Conservation (phyloP, 2,888 invertebrate species). For the Norana najaformis region DNA sequence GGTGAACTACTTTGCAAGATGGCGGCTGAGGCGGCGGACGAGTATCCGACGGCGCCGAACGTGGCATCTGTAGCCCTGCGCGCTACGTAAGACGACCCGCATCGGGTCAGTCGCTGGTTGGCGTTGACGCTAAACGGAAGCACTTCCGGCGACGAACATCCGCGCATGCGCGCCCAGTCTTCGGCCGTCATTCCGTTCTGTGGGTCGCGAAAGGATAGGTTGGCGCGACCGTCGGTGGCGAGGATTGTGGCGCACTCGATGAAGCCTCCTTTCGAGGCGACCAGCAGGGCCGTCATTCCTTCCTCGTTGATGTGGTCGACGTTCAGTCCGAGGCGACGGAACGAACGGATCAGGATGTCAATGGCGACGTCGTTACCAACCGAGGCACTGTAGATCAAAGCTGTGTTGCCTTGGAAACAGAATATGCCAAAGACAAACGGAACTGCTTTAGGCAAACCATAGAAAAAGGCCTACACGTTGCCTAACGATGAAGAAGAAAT, state of each 20-base stretch:
- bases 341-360: conserved; percentile 55
- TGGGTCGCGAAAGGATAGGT: conserved; percentile 50
- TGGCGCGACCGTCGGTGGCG: conserved; percentile 55
- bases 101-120: neutral
- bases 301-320: conserved; percentile 57
- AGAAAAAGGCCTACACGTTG: neutral
- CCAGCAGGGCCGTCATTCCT: conserved; percentile 56
- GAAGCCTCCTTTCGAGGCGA: conserved; percentile 55
- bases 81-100: conserved; percentile 7
- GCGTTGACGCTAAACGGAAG: neutral
- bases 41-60: neutral
- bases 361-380: conserved; percentile 58
- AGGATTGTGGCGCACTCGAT: conserved; percentile 57
- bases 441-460: neutral
- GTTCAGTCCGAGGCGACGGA: conserved; percentile 56
- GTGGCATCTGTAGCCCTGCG: neutral
- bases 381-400: conserved; percentile 56
- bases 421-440: neutral
- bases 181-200: conserved; percentile 50
- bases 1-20: neutral
- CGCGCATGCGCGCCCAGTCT: conserved; percentile 51
- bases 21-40: neutral
- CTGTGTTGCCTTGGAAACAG: conserved; percentile 54
- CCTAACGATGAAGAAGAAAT: too few species aligned
- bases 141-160: conserved; percentile 26